Base-by-base conservation (phyloP, 2,113 vertebrate genomes). In the Heterotis niloticus region DNA sequence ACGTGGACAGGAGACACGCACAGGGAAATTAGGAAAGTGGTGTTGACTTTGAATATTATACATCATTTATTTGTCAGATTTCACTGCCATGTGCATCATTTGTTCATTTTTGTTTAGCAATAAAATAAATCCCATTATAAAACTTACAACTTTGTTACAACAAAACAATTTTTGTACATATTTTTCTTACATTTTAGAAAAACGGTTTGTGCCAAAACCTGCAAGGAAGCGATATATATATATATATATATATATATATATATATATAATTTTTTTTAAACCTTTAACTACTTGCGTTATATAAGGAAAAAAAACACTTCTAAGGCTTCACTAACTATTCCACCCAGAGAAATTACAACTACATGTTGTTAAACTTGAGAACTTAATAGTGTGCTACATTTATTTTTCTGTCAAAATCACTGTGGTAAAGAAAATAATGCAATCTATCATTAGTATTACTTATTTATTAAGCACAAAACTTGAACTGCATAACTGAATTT, bases 1-100 rank as follows among this genome's bases (percentile, higher is more conserved):
- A 26, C 56, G 20, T 56, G 65, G 54, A 5, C 18, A 17, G 23
- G 44, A 51, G 82, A 66, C 81, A 71, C 82, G 81, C 78, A 83
- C 66, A 29, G 17, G 70, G 18, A 74, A 77, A 75, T 79, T 23
- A 54, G 51, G 26, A 51, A 80, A 69, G 62, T n/a, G n/a, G 62
- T 12, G 65, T 24, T 62, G n/a, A 44, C 54, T 28, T n/a, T 74
- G 13, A 74, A 74, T 44, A 34, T 54, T 75, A 65, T 4, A 34
- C 1, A n/a, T 57, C 7, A 54, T 5, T 57, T 11, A 23, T 20
- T 64, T 16, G 51, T 34, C 20, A 59, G 20, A 70, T 23, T 20
- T 5, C 28, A 29, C 44, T 34, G 60, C 29, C 11, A 73, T 44
- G 34, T 44, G 34, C n/a, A n/a, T n/a, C n/a, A n/a, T 44, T 44